phyloP scores from a whole-genome alignment of 1,140 invertebrate species.

The Periplaneta americana region DNA sequence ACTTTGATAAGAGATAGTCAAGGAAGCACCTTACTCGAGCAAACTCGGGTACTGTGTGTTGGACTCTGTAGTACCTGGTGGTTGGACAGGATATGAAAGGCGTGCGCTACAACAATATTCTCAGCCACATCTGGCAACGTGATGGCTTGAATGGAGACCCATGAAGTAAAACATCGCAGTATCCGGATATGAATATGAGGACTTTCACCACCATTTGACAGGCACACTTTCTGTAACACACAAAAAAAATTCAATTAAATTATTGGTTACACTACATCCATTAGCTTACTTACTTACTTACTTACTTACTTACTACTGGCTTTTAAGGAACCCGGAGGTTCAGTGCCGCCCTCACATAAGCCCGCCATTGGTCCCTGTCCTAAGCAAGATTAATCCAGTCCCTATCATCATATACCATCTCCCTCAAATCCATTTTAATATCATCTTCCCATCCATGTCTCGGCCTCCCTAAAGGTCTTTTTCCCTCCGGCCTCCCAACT shows the following conservation, averaged over 20 bases:
- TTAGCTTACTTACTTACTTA: no score
- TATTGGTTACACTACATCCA: no score
- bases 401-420: no score
- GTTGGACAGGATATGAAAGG: conserved; percentile 51
- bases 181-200: conserved; percentile 52
- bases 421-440: no score
- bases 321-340: no score
- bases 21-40: conserved; percentile 10
- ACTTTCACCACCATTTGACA: conserved; percentile 50
- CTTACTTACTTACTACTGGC: no score
- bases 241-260: conserved; percentile 19
- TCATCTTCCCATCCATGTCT: no score
- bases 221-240: conserved; percentile 52
- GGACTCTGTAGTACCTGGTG: conserved; percentile 25
- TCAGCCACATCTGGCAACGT: conserved; percentile 50
- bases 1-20: background rate
- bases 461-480: no score
- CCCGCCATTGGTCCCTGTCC: no score
- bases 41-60: background rate
- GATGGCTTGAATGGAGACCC: conserved; percentile 68
- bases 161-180: conserved; percentile 73
- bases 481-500: no score
- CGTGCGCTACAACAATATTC: conserved; percentile 59
- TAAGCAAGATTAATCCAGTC: no score
- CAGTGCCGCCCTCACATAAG: no score